Conservation (phyloP, 1,140 invertebrate genomes). For the Saccostrea cuccullata region DNA sequence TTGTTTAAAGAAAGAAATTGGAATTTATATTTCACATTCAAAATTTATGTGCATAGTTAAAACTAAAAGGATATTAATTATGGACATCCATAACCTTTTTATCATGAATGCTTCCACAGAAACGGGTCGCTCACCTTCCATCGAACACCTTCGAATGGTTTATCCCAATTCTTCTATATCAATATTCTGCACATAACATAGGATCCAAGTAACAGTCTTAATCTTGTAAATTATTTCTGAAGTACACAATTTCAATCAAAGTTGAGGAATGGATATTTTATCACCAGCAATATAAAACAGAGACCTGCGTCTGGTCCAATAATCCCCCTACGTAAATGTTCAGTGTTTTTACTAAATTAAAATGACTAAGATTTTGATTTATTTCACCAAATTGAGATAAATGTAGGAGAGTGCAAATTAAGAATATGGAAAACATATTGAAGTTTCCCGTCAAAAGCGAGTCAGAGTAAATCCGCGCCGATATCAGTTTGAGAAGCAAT, state of each 20-base stretch:
- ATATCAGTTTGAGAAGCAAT: constrained; percentile 12
- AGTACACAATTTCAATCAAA: constrained; percentile 33
- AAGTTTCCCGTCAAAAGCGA: constrained; percentile 7
- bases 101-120: background rate
- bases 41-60: background rate
- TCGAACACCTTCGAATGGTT: constrained; percentile 12
- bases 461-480: background rate
- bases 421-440: constrained; percentile 28
- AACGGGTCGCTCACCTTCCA: background rate
- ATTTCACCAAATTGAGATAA: constrained; percentile 27
- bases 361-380: constrained; percentile 33
- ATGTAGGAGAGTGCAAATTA: constrained; percentile 16
- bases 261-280: constrained; percentile 34
- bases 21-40: background rate
- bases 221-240: constrained; percentile 37
- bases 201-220: constrained; percentile 19
- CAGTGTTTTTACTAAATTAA: constrained; percentile 38
- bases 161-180: constrained; percentile 12
- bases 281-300: constrained; percentile 17
- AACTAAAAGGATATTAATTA: background rate
- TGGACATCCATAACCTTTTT: background rate
- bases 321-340: constrained; percentile 31
- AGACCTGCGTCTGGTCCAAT: background rate
- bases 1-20: background rate
- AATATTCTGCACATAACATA: constrained; percentile 29